Base-by-base conservation (phyloP, 92 coral and sea anemone species). In the Epizoanthus illoricatus region DNA sequence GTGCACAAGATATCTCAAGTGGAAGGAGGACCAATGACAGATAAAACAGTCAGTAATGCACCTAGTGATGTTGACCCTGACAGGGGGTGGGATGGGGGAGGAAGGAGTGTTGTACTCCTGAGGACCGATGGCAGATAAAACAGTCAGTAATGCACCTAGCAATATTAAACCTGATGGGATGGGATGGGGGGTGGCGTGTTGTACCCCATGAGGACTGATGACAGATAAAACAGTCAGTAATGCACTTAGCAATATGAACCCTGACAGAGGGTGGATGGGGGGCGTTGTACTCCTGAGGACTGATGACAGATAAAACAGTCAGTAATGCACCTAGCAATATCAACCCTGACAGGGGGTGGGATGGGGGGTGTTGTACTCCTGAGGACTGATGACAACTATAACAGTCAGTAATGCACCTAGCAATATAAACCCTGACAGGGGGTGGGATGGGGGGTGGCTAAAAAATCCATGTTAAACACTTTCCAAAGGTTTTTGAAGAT, bases 1-100 rank as follows among this genome's bases (percentile, higher is more conserved):
- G 98, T 95, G 54, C 95, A 93, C 86, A 95, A 91, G 85, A 95
- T 91, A 94, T 85, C 90, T 0, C 94, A 81, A 43, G 84, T 89
- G 28, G 95, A 95, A 16, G 93, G 89, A 33, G 91, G 92, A 20
- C 81, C 86, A 4, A 80, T 81, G 63, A 81, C 86, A 2, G 88
- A 90, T 85, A 85, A 89, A 80, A 90, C 85, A 11, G 90, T 93
- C 75, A 73, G 91, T 72, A 60, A 28, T 28, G 33, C 33, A 28
- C 33, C 33, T 28, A 28, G 33, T 1, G 1, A 28, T 28, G 1
- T 28, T 1, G 1, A 28, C 33, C 33, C 33, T 28, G 33, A 28
- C 33, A 28, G 33, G 33, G 33, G 33, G 33, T 28, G 33, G 33
- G 33, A 28, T 28, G 33, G 33, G 33, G 33, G 33, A 1, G 33